Base-by-base conservation (phyloP, 2,888 invertebrate genomes). In the Phrixothrix hirtus region DNA sequence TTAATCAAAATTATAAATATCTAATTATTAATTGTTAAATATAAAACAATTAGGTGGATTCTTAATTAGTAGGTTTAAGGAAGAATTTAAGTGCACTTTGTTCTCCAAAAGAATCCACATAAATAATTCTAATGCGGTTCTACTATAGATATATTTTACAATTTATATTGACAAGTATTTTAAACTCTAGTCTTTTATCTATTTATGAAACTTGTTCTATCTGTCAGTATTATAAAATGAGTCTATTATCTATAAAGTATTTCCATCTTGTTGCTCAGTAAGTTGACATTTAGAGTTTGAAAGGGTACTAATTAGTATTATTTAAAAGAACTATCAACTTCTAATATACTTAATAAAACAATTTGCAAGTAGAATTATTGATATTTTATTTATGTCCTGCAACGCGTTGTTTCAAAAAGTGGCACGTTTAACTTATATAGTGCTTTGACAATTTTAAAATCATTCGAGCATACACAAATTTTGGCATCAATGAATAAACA, bases 71-170 rank as follows among this genome's bases (percentile, higher is more conserved):
- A 25, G 21, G 32, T n/a, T 31, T 34, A 34, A 27, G 26, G 16
- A 21, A 7, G 30, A 15, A 26, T 15, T 36, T 25, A 48, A 48
- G 48, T 48, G 48, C 48, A 48, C 48, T 48, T 48, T 48, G 26
- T 42, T 42, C 13, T 27, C 15, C 16, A 38, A 36, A 46, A 14
- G 45, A 37, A 37, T 46, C 38, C 31, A 25, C 38, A 5, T 5
- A 9, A 7, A 31, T 11, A 14, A 34, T 16, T 12, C 9, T 14
- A 16, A 14, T 16, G 6, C 2, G 14, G 15, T 16, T 14, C 10
- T 16, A 25, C n/a, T 13, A 25, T 21, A 14, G 9, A 32, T 34
- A n/a, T n/a, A n/a, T n/a, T 21, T 21, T 5, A 21, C 3, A 21
- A 21, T 7, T 5, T 7, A 21, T 5, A 3, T 29, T 29, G 14